Evolutionary conservation across 2,888 invertebrate genomes (phyloP).

Genomic region (Chelonus formosanus): DNA sequence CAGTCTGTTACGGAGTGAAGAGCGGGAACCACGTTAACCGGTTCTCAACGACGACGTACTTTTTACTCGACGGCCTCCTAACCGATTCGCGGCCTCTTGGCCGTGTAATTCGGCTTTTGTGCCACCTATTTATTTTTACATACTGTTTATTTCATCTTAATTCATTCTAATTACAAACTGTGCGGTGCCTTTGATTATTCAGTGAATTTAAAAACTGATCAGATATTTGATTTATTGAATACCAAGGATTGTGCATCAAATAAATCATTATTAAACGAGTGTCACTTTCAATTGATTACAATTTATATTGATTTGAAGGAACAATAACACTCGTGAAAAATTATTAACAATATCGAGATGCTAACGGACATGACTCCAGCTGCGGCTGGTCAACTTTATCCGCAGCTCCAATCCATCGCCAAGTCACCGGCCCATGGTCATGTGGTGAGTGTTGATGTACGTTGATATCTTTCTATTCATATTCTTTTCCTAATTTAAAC

Average conservation of each 20-base stretch:
- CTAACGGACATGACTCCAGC: constrained; percentile 65
- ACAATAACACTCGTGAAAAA: constrained; percentile 19
- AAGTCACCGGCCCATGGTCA: constrained; percentile 62
- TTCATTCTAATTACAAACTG: background rate
- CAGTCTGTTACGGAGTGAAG: constrained; percentile 65
- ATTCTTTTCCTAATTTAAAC: too few relatives aligned
- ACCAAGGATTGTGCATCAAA: too few relatives aligned
- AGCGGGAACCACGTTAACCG: constrained; percentile 64
- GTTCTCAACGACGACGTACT: constrained; percentile 47
- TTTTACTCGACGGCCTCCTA: background rate
- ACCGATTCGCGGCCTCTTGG: constrained; percentile 4
- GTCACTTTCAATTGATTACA: too few relatives aligned
- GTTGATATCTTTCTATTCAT: too few relatives aligned
- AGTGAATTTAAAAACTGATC: too few relatives aligned
- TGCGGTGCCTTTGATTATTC: too few relatives aligned
- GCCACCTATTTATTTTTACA: constrained; percentile 25
- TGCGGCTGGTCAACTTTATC: constrained; percentile 65
- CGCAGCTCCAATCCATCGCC: constrained; percentile 62
- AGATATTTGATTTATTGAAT: too few relatives aligned
- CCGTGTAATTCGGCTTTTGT: constrained; percentile 3
- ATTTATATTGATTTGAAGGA: too few relatives aligned
- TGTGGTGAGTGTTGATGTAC: constrained; percentile 59
- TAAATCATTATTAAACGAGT: too few relatives aligned
- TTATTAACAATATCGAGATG: constrained; percentile 52
- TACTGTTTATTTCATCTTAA: background rate